A percentile compares a stretch with the other conserved stretches of the same genome.
Conservation (phyloP, 1,140 invertebrate species). For the Aphaenogaster rudis region DNA sequence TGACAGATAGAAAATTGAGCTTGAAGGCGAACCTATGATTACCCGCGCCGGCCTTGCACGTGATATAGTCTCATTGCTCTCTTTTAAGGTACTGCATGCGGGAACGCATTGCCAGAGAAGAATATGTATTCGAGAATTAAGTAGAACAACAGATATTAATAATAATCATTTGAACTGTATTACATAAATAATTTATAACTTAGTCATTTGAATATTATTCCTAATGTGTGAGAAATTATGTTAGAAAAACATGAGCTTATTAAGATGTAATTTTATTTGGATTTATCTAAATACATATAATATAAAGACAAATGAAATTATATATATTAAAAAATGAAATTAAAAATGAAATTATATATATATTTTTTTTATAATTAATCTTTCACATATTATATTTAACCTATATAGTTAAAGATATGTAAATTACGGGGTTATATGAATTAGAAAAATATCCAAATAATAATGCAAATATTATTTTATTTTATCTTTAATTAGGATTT, state of each 20-base stretch:
- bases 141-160: background rate
- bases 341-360: background rate
- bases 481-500: background rate
- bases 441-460: background rate
- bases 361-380: background rate
- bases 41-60: background rate
- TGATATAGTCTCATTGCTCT: slow-evolving; percentile 28
- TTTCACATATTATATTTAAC: background rate
- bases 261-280: background rate
- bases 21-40: background rate
- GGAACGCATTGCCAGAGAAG: background rate
- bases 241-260: background rate
- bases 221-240: background rate
- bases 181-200: slow-evolving; percentile 16
- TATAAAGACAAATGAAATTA: background rate
- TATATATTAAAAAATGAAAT: background rate
- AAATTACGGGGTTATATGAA: background rate
- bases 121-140: background rate
- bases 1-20: slow-evolving; percentile 44
- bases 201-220: background rate
- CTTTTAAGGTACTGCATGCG: slow-evolving; percentile 9
- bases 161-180: background rate
- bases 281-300: background rate
- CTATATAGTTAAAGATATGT: background rate
- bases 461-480: background rate